Evolutionary conservation across 1,140 invertebrate species (phyloP).

Genomic region (Pseudoatta argentina): DNA sequence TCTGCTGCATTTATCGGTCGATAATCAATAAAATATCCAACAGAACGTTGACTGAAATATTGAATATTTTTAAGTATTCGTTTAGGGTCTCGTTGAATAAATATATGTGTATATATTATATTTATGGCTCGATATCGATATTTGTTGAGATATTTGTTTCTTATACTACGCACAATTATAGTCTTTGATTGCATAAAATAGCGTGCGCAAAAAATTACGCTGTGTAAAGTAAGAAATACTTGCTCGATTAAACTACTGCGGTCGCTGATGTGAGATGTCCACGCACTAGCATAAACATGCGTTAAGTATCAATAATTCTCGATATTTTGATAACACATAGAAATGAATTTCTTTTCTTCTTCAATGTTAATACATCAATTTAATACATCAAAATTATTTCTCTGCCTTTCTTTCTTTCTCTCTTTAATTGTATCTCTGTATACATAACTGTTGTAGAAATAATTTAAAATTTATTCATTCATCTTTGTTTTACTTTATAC

Average conservation of each 20-base stretch:
- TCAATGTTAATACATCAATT: background rate
- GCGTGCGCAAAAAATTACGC: constrained; percentile 4
- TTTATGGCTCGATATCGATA: constrained; percentile 83
- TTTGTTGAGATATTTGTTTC: constrained; percentile 13
- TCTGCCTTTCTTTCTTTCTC: background rate
- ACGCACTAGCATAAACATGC: background rate
- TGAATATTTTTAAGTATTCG: constrained; percentile 47
- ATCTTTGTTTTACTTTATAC: background rate
- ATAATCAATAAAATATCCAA: constrained; percentile 27
- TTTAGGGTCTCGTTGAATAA: constrained; percentile 58
- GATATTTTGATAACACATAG: background rate
- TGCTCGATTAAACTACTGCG: background rate
- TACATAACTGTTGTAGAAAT: background rate
- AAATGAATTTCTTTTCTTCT: background rate
- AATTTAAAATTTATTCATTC: background rate
- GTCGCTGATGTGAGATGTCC: background rate
- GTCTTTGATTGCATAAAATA: constrained; percentile 22
- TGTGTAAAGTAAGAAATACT: background rate
- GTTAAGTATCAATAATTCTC: background rate
- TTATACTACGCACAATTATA: background rate
- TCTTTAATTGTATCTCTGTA: background rate
- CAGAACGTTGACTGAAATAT: constrained; percentile 66
- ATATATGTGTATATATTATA: constrained; percentile 78
- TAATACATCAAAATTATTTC: background rate
- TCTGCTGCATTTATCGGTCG: background rate